Evolutionary conservation across 2,888 invertebrate genomes (phyloP).

Genomic region (Drepana falcataria): DNA sequence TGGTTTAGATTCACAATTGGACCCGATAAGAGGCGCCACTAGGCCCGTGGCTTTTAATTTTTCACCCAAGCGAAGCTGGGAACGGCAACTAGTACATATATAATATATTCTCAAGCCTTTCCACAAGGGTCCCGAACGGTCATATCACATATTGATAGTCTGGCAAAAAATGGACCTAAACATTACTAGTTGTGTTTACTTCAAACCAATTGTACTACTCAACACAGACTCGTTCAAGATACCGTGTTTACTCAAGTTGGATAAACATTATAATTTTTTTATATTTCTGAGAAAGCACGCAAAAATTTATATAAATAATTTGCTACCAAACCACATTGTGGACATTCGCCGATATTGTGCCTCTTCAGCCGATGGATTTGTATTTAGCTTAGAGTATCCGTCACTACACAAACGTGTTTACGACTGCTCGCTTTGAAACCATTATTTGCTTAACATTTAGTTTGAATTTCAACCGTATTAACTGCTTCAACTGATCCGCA

Average conservation of each 20-base stretch:
- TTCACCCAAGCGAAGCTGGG: too few relatives aligned
- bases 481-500: not conserved
- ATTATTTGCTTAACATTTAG: not conserved
- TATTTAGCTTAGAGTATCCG: not conserved
- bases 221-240: not conserved
- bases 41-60: too few relatives aligned
- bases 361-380: not conserved
- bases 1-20: too few relatives aligned
- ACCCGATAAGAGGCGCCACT: too few relatives aligned
- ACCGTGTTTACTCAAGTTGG: not conserved
- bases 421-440: not conserved
- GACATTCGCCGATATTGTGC: not conserved
- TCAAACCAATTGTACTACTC: not conserved
- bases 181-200: not conserved
- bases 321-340: not conserved
- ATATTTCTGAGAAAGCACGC: slow-evolving; percentile 1
- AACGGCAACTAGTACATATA: too few relatives aligned
- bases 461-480: not conserved
- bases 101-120: too few relatives aligned
- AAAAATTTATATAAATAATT: not conserved
- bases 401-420: not conserved
- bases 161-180: too few relatives aligned
- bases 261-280: not conserved
- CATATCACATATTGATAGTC: too few relatives aligned
- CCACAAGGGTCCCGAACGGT: too few relatives aligned